Base-by-base conservation (phyloP, 37 sponge, comb jelly and placozoan species). In the Haliclona indistincta region DNA sequence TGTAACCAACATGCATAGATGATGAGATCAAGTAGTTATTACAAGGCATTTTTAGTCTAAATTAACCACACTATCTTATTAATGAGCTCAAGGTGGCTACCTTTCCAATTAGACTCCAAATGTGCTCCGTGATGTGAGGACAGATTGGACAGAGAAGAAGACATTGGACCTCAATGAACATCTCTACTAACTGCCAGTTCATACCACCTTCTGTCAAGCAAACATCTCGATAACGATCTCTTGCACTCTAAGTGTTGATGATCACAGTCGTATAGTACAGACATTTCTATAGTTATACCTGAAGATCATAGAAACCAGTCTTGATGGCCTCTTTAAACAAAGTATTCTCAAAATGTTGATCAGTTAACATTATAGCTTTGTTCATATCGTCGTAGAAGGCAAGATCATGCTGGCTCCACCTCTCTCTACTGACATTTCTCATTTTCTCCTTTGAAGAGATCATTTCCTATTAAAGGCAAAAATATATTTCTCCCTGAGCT, bases 101-200 rank as follows among this genome's bases (percentile, higher is more conserved):
- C 79, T 73, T 85, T 58, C 81, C 89, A 43, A 94, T 54, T 34
- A 94, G 79, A n/a, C 77, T 53, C 99, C 99, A 99, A 19, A 99
- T 60, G 60, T 95, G 80, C 71, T 99, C 99, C 64, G 84, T 64
- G 5, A 90, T 67, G 53, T 99, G 99, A 36, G 99, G 96, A 77
- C 94, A 95, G 2, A 99, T 43, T 13, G 99, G 99, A 67, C 90
- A 76, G 64, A 99, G 79, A 8, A 99, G 79, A 23, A 99, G 73
- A 39, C 85, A 81, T 44, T 99, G 96, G 2, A 90, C 67, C 71
- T 93, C 80, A 29, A 96, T 93, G 62, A 86, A 96, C 60, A 75
- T 82, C 75, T 79, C 40, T 29, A 96, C 76, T 52, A 96, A 69
- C 17, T 78, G 65, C 79, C 88, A 81, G 63, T 99, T 96, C 99